phyloP scores from a whole-genome alignment of 2,888 invertebrate genomes.

The Pasiphila rectangulata region DNA sequence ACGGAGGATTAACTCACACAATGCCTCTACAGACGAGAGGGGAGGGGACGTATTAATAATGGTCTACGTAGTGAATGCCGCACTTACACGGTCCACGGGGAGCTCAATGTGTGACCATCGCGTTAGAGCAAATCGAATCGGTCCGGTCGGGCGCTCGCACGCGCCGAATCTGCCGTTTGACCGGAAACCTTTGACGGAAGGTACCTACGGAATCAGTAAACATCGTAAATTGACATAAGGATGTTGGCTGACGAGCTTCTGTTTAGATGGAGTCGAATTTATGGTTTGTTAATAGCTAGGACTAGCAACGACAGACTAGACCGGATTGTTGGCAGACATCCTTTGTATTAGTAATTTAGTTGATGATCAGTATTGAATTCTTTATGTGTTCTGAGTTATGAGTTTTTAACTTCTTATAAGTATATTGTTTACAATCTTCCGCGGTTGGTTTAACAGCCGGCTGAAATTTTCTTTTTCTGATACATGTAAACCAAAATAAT shows the following conservation, averaged over 20 bases:
- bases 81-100: constrained; percentile 77
- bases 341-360: too few species aligned
- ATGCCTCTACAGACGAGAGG: constrained; percentile 63
- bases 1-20: constrained; percentile 73
- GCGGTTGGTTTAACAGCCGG: too few species aligned
- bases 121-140: constrained; percentile 77
- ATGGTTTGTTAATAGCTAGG: too few species aligned
- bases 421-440: too few species aligned
- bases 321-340: too few species aligned
- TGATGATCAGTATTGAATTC: too few species aligned
- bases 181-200: constrained; percentile 53
- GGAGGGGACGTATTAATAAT: constrained; percentile 77
- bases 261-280: constrained; percentile 17
- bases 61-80: constrained; percentile 73
- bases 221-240: constrained; percentile 41
- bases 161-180: constrained; percentile 66
- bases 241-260: constrained; percentile 30
- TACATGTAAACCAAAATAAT: too few species aligned
- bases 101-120: constrained; percentile 77
- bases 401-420: too few species aligned
- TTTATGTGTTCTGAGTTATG: too few species aligned
- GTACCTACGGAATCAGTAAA: constrained; percentile 45
- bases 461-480: too few species aligned
- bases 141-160: constrained; percentile 61
- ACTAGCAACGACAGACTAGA: too few species aligned